phyloP scores from a whole-genome alignment of 1,140 invertebrate species.

The Orussus abietinus region DNA sequence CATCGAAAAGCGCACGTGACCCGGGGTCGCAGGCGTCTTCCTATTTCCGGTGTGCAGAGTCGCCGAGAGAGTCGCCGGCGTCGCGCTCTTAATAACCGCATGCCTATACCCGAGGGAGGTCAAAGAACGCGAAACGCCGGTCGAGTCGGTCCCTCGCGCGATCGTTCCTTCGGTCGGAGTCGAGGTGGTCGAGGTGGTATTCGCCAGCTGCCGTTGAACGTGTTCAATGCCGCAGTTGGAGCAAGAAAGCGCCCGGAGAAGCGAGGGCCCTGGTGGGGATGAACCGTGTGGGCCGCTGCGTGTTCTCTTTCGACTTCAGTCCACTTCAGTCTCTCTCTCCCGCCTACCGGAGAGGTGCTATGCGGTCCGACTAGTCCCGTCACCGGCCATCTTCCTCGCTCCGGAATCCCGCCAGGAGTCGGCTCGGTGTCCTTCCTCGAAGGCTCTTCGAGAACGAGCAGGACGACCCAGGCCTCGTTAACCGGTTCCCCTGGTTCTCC shows the following conservation, averaged over 20 bases:
- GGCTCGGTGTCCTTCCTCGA: no score
- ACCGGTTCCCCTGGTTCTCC: constrained; percentile 9
- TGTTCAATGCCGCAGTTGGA: constrained; percentile 44
- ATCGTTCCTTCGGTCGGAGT: constrained; percentile 13
- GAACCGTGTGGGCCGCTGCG: constrained; percentile 34
- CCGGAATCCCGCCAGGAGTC: background rate
- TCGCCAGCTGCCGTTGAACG: constrained; percentile 53
- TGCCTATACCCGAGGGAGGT: constrained; percentile 25
- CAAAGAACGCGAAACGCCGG: constrained; percentile 45
- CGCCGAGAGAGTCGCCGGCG: no score
- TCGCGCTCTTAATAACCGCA: no score
- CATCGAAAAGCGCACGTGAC: no score
- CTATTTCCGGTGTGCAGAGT: no score
- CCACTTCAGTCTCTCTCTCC: constrained; percentile 17
- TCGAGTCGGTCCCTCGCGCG: no score
- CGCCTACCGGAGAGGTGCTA: constrained; percentile 2
- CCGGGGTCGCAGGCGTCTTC: no score
- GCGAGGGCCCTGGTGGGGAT: constrained; percentile 25
- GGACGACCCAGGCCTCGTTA: constrained; percentile 1
- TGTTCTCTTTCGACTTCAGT: constrained; percentile 36
- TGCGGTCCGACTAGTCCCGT: no score
- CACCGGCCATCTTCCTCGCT: background rate
- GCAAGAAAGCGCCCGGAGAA: constrained; percentile 17
- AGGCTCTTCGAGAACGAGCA: no score
- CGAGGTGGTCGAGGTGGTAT: constrained; percentile 35